These are phyloP conservation scores for Phocoena phocoena DNA, from an alignment of 2,113 vertebrate species.

Conservation along the genomic window DNA sequence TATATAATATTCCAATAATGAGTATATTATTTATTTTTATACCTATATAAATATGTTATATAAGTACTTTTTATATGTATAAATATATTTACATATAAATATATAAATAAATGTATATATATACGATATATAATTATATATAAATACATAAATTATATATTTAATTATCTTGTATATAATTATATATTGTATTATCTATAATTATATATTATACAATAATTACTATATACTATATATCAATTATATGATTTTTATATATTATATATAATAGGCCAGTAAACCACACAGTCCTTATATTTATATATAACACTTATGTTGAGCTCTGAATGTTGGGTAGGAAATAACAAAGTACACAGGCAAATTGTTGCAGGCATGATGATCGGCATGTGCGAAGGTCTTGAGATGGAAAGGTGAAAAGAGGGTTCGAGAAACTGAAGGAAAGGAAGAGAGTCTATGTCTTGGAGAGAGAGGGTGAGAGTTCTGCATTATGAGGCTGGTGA, in stretches of 20 bases:
- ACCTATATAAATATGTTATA: not conserved
- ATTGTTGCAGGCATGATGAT: not conserved
- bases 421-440: not conserved
- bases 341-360: not conserved
- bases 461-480: not conserved
- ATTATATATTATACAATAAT: not conserved
- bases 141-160: not conserved
- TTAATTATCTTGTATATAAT: not conserved
- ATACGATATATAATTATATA: not conserved
- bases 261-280: not conserved
- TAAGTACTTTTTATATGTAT: not conserved
- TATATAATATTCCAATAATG: not conserved
- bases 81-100: not conserved
- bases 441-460: not conserved
- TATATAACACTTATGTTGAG: not conserved
- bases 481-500: not conserved
- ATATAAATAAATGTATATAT: not conserved
- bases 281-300: not conserved
- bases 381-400: not conserved
- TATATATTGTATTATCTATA: not conserved
- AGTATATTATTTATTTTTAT: not conserved
- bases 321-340: not conserved
- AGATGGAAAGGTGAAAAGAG: not conserved
- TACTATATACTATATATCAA: not conserved
- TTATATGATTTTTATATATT: not conserved